Conservation (phyloP, 1,140 invertebrate genomes). For the Heliconius hermathena region DNA sequence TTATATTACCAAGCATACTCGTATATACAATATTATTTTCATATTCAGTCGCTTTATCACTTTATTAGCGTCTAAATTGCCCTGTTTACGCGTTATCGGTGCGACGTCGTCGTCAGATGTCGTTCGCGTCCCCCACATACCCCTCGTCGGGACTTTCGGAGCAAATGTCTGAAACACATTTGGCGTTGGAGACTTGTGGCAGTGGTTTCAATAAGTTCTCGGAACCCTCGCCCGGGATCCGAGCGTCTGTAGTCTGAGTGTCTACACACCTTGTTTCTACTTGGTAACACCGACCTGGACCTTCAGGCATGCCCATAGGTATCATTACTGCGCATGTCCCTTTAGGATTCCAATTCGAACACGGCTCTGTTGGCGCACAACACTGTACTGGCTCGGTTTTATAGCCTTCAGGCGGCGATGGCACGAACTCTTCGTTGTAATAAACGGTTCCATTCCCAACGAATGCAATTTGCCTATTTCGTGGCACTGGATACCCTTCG, state of each 20-base stretch:
- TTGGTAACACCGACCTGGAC: slow-evolving; percentile 68
- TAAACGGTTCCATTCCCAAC: slow-evolving; percentile 71
- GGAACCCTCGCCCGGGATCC: slow-evolving; percentile 62
- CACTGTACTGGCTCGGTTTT: slow-evolving; percentile 80
- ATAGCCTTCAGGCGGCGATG: slow-evolving; percentile 87
- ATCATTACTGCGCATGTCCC: slow-evolving; percentile 74
- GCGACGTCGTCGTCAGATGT: slow-evolving; percentile 85
- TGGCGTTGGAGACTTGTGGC: slow-evolving; percentile 74
- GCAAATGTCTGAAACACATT: slow-evolving; percentile 83
- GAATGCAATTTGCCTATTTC: slow-evolving; percentile 76
- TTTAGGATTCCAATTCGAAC: slow-evolving; percentile 70
- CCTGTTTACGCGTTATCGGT: slow-evolving; percentile 73
- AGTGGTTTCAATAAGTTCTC: slow-evolving; percentile 71
- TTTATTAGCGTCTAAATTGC: slow-evolving; percentile 70
- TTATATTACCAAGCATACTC: slow-evolving; percentile 24
- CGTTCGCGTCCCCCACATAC: slow-evolving; percentile 89
- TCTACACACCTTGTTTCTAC: slow-evolving; percentile 81
- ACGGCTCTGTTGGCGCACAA: slow-evolving; percentile 61
- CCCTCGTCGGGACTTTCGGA: slow-evolving; percentile 94
- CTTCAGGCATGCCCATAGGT: slow-evolving; percentile 66
- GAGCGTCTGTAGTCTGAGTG: slow-evolving; percentile 82
- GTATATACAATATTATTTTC: slow-evolving; percentile 72
- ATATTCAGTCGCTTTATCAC: slow-evolving; percentile 80
- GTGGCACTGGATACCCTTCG: slow-evolving; percentile 87
- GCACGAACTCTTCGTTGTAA: slow-evolving; percentile 84